Evolutionary conservation across 2,797 vertebrate genomes (phyloP).

Genomic region (Scolopax bukidnonensis): DNA sequence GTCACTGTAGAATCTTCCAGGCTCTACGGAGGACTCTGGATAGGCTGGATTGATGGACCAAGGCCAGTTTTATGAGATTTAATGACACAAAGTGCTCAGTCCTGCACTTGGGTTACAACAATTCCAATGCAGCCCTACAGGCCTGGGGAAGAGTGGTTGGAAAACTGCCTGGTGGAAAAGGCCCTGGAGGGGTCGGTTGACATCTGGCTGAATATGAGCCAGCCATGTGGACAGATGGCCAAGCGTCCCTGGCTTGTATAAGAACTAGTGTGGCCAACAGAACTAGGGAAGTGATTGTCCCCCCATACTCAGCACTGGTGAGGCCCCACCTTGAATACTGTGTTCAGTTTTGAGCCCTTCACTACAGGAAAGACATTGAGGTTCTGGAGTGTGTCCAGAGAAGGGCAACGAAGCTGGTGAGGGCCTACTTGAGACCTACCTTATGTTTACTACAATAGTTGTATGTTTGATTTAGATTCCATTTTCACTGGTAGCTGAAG

Average conservation of each 20-base stretch:
- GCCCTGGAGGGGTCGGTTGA: neutral
- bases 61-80: neutral
- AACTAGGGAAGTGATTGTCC: neutral
- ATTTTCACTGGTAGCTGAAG: neutral
- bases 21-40: neutral
- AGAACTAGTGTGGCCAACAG: neutral
- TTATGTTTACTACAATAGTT: neutral
- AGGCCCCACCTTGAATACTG: neutral
- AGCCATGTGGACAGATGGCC: neutral
- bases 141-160: neutral
- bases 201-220: neutral
- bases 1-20: neutral
- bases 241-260: neutral
- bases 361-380: neutral
- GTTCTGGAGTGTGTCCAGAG: neutral
- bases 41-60: neutral
- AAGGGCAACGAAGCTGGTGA: neutral
- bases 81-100: neutral
- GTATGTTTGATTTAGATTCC: neutral
- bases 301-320: neutral
- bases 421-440: no score
- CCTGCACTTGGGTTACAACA: neutral
- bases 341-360: neutral
- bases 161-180: neutral
- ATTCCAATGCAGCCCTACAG: neutral